These are phyloP conservation scores for Anhinga rufa DNA, from an alignment of 2,113 vertebrate species.

Conservation along the genomic window DNA sequence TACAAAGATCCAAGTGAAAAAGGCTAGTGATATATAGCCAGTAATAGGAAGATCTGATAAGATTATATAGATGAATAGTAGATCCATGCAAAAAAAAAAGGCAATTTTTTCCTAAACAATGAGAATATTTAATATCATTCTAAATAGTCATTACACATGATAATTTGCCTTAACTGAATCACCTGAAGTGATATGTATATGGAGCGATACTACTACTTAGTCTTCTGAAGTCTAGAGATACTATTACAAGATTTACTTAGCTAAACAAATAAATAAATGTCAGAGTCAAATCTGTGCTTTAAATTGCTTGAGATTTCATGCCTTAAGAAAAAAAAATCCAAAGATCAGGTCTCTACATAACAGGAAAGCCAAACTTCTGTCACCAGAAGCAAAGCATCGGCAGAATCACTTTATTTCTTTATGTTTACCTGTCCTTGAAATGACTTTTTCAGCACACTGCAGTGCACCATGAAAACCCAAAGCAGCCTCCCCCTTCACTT, in stretches of 20 bases:
- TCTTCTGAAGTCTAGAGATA: not conserved
- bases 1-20: not conserved
- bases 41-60: not conserved
- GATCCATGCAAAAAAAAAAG: not conserved
- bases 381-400: not conserved
- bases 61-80: not conserved
- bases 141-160: not conserved
- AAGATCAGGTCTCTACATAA: not conserved
- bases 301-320: not conserved
- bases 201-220: not conserved
- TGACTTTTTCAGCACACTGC: not conserved
- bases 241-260: not conserved
- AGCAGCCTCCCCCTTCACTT: not conserved
- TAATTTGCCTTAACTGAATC: not conserved
- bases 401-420: not conserved
- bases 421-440: slow-evolving; percentile 21
- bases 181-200: not conserved
- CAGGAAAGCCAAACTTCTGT: not conserved
- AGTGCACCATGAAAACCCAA: not conserved
- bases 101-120: not conserved
- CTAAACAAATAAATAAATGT: slow-evolving; percentile 9
- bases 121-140: not conserved
- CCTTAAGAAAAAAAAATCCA: not conserved
- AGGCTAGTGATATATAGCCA: not conserved
- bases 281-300: not conserved